Conservation (phyloP, 2,113 vertebrate species). For the Lamprotornis superbus region DNA sequence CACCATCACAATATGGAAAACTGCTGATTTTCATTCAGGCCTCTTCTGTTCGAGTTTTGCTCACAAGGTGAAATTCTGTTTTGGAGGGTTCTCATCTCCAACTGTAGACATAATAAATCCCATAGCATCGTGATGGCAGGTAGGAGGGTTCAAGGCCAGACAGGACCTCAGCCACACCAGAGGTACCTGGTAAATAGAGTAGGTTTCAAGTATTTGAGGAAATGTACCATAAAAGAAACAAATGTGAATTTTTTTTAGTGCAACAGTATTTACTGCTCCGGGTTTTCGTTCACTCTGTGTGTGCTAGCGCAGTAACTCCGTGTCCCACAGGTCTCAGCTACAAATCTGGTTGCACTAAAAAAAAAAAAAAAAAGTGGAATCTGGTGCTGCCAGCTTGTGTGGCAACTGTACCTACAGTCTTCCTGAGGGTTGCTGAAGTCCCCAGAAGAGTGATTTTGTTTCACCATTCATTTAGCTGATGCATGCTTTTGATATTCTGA, state of each 20-base stretch:
- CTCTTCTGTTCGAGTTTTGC: background rate
- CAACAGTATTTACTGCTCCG: constrained; percentile 35
- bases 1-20: constrained; percentile 1
- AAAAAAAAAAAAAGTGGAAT: background rate
- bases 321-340: constrained; percentile 43
- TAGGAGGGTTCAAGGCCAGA: constrained; percentile 18
- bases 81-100: constrained; percentile 43
- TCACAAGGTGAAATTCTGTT: background rate
- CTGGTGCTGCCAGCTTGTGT: constrained; percentile 49
- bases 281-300: constrained; percentile 42
- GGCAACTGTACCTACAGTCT: constrained; percentile 54
- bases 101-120: background rate
- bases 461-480: constrained; percentile 20
- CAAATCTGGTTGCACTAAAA: constrained; percentile 38
- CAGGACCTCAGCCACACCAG: constrained; percentile 8
- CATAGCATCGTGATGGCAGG: constrained; percentile 45
- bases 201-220: background rate
- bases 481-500: constrained; percentile 67
- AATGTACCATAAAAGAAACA: background rate
- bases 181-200: background rate
- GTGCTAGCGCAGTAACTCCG: constrained; percentile 45
- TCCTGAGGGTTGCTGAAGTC: constrained; percentile 39
- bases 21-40: constrained; percentile 7
- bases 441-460: constrained; percentile 43
- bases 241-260: constrained; percentile 30